A percentile compares a stretch with the other conserved stretches of the same genome.
Evolutionary conservation across 2,888 invertebrate genomes (phyloP).

Genomic region (Drosophila austrosaltans): DNA sequence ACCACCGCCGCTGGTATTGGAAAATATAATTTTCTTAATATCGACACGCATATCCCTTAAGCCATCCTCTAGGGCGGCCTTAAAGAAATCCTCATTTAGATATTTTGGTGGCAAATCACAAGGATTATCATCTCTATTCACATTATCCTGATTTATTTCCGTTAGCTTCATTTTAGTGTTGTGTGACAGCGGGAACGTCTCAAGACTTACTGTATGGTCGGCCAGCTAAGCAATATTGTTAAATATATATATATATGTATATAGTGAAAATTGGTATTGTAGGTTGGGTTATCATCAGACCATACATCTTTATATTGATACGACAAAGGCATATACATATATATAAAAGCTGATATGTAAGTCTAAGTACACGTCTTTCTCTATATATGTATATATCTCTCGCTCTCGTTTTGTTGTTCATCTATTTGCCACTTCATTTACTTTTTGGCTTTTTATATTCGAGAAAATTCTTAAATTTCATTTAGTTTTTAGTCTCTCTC

Average conservation of each 20-base stretch:
- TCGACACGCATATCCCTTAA: constrained; percentile 77
- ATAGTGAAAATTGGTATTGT: background rate
- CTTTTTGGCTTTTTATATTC: background rate
- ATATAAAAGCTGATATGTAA: background rate
- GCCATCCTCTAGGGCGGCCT: constrained; percentile 80
- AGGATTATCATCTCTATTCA: background rate
- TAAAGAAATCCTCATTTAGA: constrained; percentile 81
- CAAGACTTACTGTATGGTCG: background rate
- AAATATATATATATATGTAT: background rate
- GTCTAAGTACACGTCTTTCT: constrained; percentile 7
- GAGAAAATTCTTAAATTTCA: too few species aligned
- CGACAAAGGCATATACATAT: background rate
- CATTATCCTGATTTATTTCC: constrained; percentile 49
- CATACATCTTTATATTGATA: constrained; percentile 7
- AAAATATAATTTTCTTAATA: constrained; percentile 77
- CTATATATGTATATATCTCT: too few species aligned
- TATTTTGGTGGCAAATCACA: constrained; percentile 71
- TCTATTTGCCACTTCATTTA: background rate
- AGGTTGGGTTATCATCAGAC: constrained; percentile 6
- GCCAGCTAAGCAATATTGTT: background rate
- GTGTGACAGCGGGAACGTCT: background rate
- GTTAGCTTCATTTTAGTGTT: constrained; percentile 65
- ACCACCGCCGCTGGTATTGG: constrained; percentile 75
- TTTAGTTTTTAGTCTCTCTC: background rate
- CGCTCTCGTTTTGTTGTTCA: too few species aligned